A percentile compares a stretch with the other conserved stretches of the same genome.
phyloP scores from a whole-genome alignment of 2,113 vertebrate genomes.

The Rhea pennata region DNA sequence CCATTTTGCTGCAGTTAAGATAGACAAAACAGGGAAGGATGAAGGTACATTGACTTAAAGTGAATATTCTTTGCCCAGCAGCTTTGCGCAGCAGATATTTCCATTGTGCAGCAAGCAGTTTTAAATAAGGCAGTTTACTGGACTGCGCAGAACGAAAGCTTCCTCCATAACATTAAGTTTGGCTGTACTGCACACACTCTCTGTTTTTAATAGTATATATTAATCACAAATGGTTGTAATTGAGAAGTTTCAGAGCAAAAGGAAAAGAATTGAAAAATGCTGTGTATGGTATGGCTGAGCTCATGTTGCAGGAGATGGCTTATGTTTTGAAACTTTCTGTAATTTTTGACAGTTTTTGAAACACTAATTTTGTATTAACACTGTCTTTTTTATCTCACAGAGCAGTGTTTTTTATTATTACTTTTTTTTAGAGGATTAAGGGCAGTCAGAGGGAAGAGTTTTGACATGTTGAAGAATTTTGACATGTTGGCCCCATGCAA shows the following conservation, averaged over 20 bases:
- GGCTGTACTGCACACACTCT: neutral
- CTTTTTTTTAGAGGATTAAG: neutral
- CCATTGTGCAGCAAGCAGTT: neutral
- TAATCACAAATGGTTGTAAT: constrained; percentile 40
- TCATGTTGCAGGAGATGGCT: neutral
- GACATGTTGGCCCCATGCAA: neutral
- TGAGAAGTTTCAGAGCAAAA: neutral
- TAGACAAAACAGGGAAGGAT: neutral
- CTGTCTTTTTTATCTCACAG: neutral
- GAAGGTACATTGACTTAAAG: neutral
- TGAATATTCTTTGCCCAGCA: neutral
- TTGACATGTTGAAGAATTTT: neutral
- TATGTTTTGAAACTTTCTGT: neutral
- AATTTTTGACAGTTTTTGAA: constrained; percentile 6
- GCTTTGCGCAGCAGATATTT: neutral
- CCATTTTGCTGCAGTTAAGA: neutral
- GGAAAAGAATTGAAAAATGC: constrained; percentile 1
- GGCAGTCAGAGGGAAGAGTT: neutral
- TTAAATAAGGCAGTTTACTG: neutral
- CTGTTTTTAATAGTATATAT: constrained; percentile 24
- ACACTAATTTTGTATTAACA: neutral
- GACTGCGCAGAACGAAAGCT: neutral
- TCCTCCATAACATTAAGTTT: neutral
- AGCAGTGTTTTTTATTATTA: too few species aligned
- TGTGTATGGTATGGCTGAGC: neutral